These are phyloP conservation scores for Lycorma delicatula DNA, from an alignment of 1,140 invertebrate genomes.

Conservation along the genomic window DNA sequence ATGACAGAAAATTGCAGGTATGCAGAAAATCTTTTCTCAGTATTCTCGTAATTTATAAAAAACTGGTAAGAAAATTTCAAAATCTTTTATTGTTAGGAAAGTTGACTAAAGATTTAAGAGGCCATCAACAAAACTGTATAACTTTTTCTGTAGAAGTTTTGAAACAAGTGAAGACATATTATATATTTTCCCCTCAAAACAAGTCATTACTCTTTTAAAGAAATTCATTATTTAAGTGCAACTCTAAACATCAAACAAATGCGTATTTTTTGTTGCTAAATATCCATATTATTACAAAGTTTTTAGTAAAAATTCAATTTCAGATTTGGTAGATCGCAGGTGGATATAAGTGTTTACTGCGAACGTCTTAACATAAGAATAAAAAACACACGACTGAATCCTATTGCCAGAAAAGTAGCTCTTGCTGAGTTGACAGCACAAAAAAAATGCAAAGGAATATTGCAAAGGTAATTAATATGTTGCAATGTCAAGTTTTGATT, in stretches of 20 bases:
- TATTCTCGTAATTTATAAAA: not conserved
- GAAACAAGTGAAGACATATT: not conserved
- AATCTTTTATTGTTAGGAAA: not conserved
- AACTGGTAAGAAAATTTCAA: not conserved
- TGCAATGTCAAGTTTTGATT: not conserved
- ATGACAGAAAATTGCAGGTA: not conserved
- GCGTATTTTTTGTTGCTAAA: not conserved
- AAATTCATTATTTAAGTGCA: not conserved
- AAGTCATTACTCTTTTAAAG: not conserved
- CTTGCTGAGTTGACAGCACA: not conserved
- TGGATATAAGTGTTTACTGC: not conserved
- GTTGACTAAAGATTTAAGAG: not conserved
- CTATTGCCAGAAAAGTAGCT: not conserved
- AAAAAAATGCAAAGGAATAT: not conserved
- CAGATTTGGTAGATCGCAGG: not conserved
- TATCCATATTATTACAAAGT: not conserved
- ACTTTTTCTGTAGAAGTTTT: not conserved
- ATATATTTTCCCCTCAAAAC: not conserved
- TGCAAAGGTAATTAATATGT: not conserved
- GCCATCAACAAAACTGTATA: not conserved
- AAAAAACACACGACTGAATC: not conserved
- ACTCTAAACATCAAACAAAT: not conserved
- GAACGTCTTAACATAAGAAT: not conserved
- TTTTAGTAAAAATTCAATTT: not conserved
- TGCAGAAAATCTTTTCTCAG: not conserved